phyloP scores from a whole-genome alignment of 2,797 vertebrate species.

The Acanthopagrus latus region DNA sequence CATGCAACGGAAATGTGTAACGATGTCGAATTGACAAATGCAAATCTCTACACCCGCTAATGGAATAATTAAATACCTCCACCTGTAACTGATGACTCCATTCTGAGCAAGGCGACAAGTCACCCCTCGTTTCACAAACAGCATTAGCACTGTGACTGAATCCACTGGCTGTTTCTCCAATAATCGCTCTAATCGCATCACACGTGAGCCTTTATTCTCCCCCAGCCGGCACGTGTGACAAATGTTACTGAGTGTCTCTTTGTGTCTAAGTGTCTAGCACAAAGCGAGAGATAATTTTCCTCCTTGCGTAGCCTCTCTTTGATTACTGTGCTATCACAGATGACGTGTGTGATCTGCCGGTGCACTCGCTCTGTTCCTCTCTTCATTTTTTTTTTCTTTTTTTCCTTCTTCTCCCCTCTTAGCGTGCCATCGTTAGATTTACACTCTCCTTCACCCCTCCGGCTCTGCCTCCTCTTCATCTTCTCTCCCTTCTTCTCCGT shows the following conservation, averaged over 20 bases:
- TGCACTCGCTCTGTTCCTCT: constrained; percentile 24
- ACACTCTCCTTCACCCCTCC: constrained; percentile 42
- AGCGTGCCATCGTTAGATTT: constrained; percentile 39
- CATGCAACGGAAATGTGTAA: neutral
- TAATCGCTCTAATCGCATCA: constrained; percentile 11
- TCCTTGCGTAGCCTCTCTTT: constrained; percentile 41
- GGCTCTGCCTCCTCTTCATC: constrained; percentile 27
- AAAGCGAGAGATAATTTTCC: constrained; percentile 46
- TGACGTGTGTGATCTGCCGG: constrained; percentile 35
- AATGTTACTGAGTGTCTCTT: constrained; percentile 22
- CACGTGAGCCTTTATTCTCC: constrained; percentile 29
- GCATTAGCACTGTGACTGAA: constrained; percentile 5
- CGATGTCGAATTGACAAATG: neutral
- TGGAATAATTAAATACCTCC: constrained; percentile 35
- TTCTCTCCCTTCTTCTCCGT: constrained; percentile 8
- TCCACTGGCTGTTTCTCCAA: constrained; percentile 12
- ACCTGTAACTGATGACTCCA: constrained; percentile 19
- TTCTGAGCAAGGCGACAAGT: constrained; percentile 5
- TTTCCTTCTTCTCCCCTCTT: neutral
- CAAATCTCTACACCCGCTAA: constrained; percentile 9
- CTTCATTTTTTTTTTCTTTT: constrained; percentile 13
- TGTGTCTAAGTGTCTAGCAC: constrained; percentile 39
- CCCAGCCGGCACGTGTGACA: constrained; percentile 3
- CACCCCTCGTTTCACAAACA: neutral
- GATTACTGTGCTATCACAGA: constrained; percentile 52